A percentile compares a stretch with the other conserved stretches of the same genome.
Evolutionary conservation across 2,113 vertebrate genomes (phyloP).

Genomic region (Dipodomys stephensi): DNA sequence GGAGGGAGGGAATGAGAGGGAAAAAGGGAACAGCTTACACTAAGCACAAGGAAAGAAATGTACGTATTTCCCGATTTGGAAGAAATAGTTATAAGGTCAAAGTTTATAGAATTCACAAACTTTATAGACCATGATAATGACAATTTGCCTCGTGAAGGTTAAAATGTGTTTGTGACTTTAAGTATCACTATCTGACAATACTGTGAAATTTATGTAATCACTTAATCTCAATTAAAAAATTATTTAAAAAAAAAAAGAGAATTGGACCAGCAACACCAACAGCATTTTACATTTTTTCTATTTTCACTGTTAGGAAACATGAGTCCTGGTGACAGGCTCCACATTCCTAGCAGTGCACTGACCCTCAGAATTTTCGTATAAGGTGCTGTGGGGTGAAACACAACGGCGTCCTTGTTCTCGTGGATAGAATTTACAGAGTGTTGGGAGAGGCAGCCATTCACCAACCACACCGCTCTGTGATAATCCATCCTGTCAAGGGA

Average conservation of each 20-base stretch:
- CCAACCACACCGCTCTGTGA: neutral
- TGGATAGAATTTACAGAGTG: neutral
- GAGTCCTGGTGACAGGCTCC: neutral
- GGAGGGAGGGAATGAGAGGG: too few relatives aligned
- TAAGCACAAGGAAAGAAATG: too few relatives aligned
- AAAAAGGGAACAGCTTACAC: too few relatives aligned
- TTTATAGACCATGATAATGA: too few relatives aligned
- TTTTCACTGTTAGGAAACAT: neutral
- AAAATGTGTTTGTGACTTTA: too few relatives aligned
- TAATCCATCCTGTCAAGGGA: neutral
- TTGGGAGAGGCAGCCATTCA: neutral
- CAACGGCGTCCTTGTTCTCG: neutral
- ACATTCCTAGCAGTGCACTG: neutral
- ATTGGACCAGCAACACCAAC: neutral
- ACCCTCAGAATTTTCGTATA: neutral
- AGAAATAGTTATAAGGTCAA: too few relatives aligned
- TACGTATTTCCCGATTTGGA: too few relatives aligned
- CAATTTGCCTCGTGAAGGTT: too few relatives aligned
- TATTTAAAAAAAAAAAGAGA: neutral
- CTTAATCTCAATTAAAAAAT: too few relatives aligned
- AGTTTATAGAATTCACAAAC: too few relatives aligned
- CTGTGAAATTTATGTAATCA: too few relatives aligned
- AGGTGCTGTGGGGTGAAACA: neutral
- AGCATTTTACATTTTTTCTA: neutral
- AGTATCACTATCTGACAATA: too few relatives aligned